phyloP scores from a whole-genome alignment of 1,140 invertebrate genomes.

The Ceratosolen fusciceps region DNA sequence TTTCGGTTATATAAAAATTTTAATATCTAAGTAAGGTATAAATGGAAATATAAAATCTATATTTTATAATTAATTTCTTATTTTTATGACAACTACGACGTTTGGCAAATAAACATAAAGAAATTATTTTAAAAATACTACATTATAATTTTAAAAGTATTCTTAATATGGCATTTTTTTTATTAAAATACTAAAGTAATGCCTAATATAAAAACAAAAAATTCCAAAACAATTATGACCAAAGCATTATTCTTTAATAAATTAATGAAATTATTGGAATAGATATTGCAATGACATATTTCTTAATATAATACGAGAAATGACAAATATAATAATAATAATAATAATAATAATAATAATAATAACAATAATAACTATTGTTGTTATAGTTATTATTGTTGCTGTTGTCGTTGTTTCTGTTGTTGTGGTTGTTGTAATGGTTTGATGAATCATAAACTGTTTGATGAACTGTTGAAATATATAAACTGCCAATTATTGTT shows the following conservation, averaged over 20 bases:
- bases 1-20: slow-evolving; percentile 14
- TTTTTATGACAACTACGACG: slow-evolving; percentile 12
- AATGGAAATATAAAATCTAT: slow-evolving; percentile 14
- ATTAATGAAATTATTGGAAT: background rate
- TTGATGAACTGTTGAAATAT: background rate
- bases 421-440: too few relatives aligned
- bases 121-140: background rate
- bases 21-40: slow-evolving; percentile 2
- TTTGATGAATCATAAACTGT: too few relatives aligned
- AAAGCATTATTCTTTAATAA: background rate
- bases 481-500: slow-evolving; percentile 34
- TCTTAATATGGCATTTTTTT: slow-evolving; percentile 34
- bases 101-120: background rate
- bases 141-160: background rate
- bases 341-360: too few relatives aligned
- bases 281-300: background rate
- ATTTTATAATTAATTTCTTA: slow-evolving; percentile 15
- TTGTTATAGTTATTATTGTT: too few relatives aligned
- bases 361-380: too few relatives aligned
- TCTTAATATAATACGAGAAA: background rate
- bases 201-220: slow-evolving; percentile 16
- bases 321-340: too few relatives aligned
- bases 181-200: slow-evolving; percentile 17
- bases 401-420: too few relatives aligned
- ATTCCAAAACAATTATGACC: background rate